Evolutionary conservation across 2,888 invertebrate genomes (phyloP).

Genomic region (Drosophila longiperda): DNA sequence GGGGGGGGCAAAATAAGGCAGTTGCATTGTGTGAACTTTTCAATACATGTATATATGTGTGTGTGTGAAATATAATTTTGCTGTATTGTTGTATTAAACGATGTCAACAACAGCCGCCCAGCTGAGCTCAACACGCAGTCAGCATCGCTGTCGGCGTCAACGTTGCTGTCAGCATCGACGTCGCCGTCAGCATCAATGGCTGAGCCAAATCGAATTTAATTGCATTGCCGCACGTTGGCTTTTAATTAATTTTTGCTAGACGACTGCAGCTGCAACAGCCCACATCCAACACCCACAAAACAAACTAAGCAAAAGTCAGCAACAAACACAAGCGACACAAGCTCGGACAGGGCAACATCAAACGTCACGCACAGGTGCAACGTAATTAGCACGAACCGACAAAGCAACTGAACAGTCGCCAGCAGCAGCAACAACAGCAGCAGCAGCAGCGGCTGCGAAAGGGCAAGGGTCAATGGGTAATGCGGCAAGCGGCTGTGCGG

Average conservation of each 20-base stretch:
- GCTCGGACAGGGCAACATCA: constrained; percentile 77
- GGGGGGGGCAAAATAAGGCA: constrained; percentile 19
- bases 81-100: constrained; percentile 80
- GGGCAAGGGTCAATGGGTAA: constrained; percentile 30
- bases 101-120: constrained; percentile 81
- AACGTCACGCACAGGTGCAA: constrained; percentile 80
- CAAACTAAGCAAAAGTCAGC: constrained; percentile 61
- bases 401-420: constrained; percentile 51
- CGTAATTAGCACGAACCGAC: constrained; percentile 80
- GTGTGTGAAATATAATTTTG: constrained; percentile 73
- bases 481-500: constrained; percentile 18
- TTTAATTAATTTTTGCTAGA: constrained; percentile 77
- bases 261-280: constrained; percentile 29
- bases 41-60: constrained; percentile 1
- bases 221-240: constrained; percentile 80
- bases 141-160: constrained; percentile 1
- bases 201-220: constrained; percentile 78
- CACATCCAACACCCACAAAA: constrained; percentile 25
- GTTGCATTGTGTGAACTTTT: constrained; percentile 72
- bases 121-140: constrained; percentile 55
- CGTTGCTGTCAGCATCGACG: constrained; percentile 24
- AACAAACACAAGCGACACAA: constrained; percentile 53
- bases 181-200: constrained; percentile 31
- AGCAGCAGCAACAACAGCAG: constrained; percentile 14
- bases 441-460: constrained; percentile 23